phyloP scores from a whole-genome alignment of 2,113 vertebrate genomes.

The Tachuris rubrigastra region DNA sequence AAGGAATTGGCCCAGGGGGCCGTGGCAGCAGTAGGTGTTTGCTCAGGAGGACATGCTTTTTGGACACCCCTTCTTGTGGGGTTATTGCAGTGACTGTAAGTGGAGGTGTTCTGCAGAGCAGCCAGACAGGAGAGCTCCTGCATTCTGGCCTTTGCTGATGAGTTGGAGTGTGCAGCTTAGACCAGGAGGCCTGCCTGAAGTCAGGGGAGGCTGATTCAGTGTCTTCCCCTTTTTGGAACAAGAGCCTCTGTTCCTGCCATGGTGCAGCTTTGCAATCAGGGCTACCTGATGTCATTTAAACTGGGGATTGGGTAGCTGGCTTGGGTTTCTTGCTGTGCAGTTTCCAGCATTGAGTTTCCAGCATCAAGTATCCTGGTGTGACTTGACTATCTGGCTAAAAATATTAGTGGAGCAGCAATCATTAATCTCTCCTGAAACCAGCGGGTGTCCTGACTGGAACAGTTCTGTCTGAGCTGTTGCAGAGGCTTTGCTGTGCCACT shows the following conservation, averaged over 20 bases:
- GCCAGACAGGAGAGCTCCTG: background rate
- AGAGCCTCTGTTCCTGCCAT: background rate
- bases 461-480: background rate
- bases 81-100: background rate
- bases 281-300: background rate
- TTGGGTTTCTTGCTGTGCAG: background rate
- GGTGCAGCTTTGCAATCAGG: background rate
- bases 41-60: background rate
- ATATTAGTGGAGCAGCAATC: background rate
- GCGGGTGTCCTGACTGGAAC: background rate
- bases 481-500: background rate
- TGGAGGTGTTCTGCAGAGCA: background rate
- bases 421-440: background rate
- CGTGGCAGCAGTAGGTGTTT: background rate
- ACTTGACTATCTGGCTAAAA: background rate
- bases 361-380: background rate
- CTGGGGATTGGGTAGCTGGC: background rate
- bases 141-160: background rate
- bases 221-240: background rate
- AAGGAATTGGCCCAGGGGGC: background rate
- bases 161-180: background rate
- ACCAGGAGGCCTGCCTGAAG: background rate
- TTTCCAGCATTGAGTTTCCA: background rate
- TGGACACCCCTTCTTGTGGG: accelerated
- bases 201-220: background rate